These are phyloP conservation scores for Podargus strigoides DNA, from an alignment of 2,797 vertebrate species.

Conservation along the genomic window DNA sequence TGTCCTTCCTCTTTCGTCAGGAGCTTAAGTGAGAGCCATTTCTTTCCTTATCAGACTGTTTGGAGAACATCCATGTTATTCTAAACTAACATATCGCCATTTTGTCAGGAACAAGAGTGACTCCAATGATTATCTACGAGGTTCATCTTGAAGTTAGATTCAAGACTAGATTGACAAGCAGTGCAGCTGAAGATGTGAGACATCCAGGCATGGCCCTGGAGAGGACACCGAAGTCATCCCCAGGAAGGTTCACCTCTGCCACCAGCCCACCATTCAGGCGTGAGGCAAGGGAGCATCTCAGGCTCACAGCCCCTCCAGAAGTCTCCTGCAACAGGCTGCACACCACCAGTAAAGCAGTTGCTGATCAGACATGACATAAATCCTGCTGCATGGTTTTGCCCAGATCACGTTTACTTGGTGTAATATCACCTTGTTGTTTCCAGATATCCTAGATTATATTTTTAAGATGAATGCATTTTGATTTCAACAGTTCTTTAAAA, in stretches of 20 bases:
- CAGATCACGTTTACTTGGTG: background rate
- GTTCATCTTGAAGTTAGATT: background rate
- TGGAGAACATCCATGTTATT: background rate
- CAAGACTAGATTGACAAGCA: background rate
- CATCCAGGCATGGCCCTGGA: background rate
- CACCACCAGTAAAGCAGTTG: background rate
- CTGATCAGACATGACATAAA: background rate
- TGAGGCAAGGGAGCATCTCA: background rate
- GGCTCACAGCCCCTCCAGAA: background rate
- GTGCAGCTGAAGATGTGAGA: background rate
- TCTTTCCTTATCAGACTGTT: background rate
- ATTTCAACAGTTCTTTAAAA: background rate
- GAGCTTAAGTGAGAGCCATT: background rate
- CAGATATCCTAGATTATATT: background rate
- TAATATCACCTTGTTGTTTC: background rate
- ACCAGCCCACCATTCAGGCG: rapidly evolving
- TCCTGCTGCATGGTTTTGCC: background rate
- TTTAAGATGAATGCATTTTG: background rate
- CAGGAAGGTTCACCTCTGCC: background rate
- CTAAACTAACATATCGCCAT: background rate
- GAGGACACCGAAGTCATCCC: rapidly evolving
- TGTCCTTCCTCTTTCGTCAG: background rate
- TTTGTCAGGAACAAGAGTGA: background rate
- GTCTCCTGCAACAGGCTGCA: background rate
- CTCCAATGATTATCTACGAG: background rate